Conservation (phyloP, 1,140 invertebrate species). For the Pachypsylla venusta region DNA sequence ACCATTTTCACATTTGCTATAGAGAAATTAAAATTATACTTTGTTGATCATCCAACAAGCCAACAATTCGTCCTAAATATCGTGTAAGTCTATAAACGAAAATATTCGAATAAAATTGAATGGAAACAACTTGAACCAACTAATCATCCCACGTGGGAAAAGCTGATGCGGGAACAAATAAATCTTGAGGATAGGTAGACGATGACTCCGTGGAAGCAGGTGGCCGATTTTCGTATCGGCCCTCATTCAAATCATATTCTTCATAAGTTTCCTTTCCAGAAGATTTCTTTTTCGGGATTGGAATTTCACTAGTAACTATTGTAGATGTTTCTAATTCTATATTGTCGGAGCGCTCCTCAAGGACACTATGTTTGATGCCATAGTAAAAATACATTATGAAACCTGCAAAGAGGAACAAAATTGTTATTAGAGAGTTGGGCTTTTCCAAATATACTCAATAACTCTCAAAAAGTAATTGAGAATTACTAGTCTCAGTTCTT, state of each 20-base stretch:
- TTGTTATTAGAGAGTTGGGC: not conserved
- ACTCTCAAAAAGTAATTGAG: no score
- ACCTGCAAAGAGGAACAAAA: slow-evolving; percentile 35
- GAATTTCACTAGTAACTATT: slow-evolving; percentile 21
- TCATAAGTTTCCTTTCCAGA: slow-evolving; percentile 34
- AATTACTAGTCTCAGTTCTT: no score
- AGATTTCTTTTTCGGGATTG: slow-evolving; percentile 21
- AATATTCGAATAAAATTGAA: no score
- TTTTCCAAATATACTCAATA: no score
- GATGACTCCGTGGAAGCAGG: not conserved
- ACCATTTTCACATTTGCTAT: no score
- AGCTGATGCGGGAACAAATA: slow-evolving; percentile 32
- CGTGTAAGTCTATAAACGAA: no score
- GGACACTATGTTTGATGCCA: slow-evolving; percentile 70
- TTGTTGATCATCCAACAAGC: no score
- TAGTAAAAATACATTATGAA: slow-evolving; percentile 83
- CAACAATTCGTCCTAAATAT: no score
- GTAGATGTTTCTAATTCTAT: slow-evolving; percentile 30
- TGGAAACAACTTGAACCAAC: slow-evolving; percentile 1
- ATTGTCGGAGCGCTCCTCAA: slow-evolving; percentile 45
- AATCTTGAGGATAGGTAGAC: slow-evolving; percentile 30
- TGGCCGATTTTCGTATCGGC: slow-evolving; percentile 15
- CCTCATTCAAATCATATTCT: slow-evolving; percentile 23
- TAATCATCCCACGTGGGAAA: slow-evolving; percentile 40
- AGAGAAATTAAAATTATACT: no score